These are phyloP conservation scores for Lamproptera curius DNA, from an alignment of 2,888 invertebrate genomes.

Conservation along the genomic window DNA sequence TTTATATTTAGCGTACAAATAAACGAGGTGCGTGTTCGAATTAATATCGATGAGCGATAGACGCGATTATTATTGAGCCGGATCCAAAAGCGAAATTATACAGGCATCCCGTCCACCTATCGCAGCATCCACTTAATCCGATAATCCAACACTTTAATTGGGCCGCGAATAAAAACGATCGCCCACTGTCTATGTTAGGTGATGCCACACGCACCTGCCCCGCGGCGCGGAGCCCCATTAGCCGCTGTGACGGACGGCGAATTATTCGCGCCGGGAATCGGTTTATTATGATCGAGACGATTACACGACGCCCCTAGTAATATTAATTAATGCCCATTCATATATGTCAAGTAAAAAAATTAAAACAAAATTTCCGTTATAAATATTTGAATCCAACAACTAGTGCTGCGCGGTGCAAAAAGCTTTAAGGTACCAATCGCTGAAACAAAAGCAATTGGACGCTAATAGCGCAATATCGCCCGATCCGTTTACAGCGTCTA, in stretches of 20 bases:
- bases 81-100: slow-evolving; percentile 23
- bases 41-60: slow-evolving; percentile 13
- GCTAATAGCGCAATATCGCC: slow-evolving; percentile 59
- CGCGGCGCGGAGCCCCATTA: slow-evolving; percentile 29
- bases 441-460: slow-evolving; percentile 49
- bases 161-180: slow-evolving; percentile 20
- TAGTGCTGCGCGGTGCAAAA: background rate
- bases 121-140: slow-evolving; percentile 23
- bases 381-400: background rate
- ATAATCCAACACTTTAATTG: slow-evolving; percentile 28
- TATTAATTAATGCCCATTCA: background rate
- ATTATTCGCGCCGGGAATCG: slow-evolving; percentile 29
- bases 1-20: slow-evolving; percentile 26
- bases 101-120: slow-evolving; percentile 22
- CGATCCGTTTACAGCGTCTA: slow-evolving; percentile 61
- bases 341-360: no score
- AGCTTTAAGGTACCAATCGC: slow-evolving; percentile 28
- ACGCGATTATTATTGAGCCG: slow-evolving; percentile 15
- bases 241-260: slow-evolving; percentile 26
- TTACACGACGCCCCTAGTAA: slow-evolving; percentile 17
- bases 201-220: slow-evolving; percentile 35
- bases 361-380: no score
- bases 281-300: slow-evolving; percentile 29
- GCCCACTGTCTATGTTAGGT: slow-evolving; percentile 24
- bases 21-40: slow-evolving; percentile 8